Evolutionary conservation across 2,797 vertebrate genomes (phyloP).

Genomic region (Catamblyrhynchus diadema): DNA sequence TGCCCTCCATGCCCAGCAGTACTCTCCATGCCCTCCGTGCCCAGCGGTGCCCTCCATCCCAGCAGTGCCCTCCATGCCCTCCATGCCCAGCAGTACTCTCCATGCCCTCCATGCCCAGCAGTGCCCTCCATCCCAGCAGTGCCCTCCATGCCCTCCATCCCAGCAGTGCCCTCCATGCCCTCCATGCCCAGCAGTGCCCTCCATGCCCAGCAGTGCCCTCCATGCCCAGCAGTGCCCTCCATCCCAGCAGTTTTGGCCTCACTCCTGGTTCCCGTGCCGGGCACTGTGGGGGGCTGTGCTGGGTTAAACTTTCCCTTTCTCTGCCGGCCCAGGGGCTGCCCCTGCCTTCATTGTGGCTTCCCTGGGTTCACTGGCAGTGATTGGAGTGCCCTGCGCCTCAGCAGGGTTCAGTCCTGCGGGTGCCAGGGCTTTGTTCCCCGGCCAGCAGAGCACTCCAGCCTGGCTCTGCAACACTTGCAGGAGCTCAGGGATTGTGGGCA

Average conservation of each 20-base stretch:
- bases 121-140: no score
- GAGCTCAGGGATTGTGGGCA: not conserved
- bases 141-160: no score
- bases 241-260: accelerated
- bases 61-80: no score
- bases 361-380: not conserved
- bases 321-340: not conserved
- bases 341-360: slow-evolving; percentile 33
- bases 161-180: no score
- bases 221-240: no score
- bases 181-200: no score
- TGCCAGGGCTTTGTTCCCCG: slow-evolving; percentile 32
- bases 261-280: not conserved
- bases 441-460: slow-evolving; percentile 13
- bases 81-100: no score
- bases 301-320: not conserved
- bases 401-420: not conserved
- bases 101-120: no score
- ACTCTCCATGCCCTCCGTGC: no score
- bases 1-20: not conserved
- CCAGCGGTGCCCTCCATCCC: no score
- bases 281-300: not conserved
- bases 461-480: not conserved
- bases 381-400: slow-evolving; percentile 7
- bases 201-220: no score